Evolutionary conservation across 1,140 invertebrate species (phyloP), one percentile per base, ranked within the genome.

Genomic region (Magallana gigas): DNA sequence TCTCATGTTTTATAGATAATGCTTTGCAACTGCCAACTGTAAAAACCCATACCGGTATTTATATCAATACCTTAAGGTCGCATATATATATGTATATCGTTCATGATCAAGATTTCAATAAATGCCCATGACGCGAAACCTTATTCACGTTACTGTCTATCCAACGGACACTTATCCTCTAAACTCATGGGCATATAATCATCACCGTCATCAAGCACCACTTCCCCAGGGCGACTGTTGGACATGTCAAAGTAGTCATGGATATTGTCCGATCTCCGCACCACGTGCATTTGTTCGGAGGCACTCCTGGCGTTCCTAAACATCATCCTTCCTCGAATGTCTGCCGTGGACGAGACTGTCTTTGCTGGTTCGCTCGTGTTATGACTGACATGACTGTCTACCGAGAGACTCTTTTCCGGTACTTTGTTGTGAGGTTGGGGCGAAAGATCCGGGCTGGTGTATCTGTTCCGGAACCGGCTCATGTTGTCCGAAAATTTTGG

Each of bases 111-210:
- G 36, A 48, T 2, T 48, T 48, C 3, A 48, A 48, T 48, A 48
- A 48, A 48, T 48, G 36, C 36, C 36, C 36, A 48, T 48, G 36
- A 48, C 36, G 36, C 36, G 36, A 48, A 23, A 48, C 36, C 1
- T 48, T 48, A 48, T 48, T 48, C 5, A 48, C 36, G 36, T 76
- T 36, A 76, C 29, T 36, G 23, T 36, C 3, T 29, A 29, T 76
- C 14, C 23, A 76, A 11, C 5, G 68, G 68, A 76, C 68, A 76
- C 8, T 23, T 76, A 23, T 76, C 68, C 23, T 76, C 68, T 29
- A 76, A 29, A 76, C 68, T 76, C 68, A 76, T 76, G 4, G 68
- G 68, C 23, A 76, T 76, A 29, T 76, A 76, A 76, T 76, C 68
- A 36, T 76, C 68, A 6, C 18, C 36, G 68, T 76, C 68, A 8